These are phyloP conservation scores for Henricia sp. DNA, from an alignment of 53 echinoderm and acorn worm genomes.

Conservation along the genomic window DNA sequence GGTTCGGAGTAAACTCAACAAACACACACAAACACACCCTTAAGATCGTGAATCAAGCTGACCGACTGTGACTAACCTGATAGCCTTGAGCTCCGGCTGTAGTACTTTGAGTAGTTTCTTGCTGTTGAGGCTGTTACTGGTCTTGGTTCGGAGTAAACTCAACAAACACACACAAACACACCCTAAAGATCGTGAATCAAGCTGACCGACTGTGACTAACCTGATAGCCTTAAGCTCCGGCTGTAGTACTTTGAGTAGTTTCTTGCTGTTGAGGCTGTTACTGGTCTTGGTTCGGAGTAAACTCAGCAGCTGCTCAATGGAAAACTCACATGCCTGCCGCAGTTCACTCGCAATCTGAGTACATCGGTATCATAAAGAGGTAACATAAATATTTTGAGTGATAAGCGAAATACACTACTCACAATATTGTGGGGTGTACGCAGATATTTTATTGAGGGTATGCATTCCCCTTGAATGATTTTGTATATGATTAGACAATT, in stretches of 20 bases:
- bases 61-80: slow-evolving; percentile 61
- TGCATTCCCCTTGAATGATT: too few relatives aligned
- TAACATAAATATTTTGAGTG: too few relatives aligned
- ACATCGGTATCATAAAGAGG: too few relatives aligned
- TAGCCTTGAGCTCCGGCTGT: slow-evolving; percentile 59
- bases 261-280: slow-evolving; percentile 67
- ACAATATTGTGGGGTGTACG: too few relatives aligned
- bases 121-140: slow-evolving; percentile 69
- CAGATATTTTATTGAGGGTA: too few relatives aligned
- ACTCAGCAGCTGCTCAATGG: slow-evolving; percentile 80
- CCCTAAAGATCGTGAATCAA: not conserved
- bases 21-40: slow-evolving; percentile 7
- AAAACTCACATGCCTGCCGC: slow-evolving; percentile 74
- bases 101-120: slow-evolving; percentile 70
- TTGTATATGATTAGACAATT: too few relatives aligned
- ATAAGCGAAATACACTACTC: too few relatives aligned
- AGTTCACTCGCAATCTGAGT: slow-evolving; percentile 38
- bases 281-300: slow-evolving; percentile 68
- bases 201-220: slow-evolving; percentile 33
- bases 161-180: slow-evolving; percentile 4
- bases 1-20: slow-evolving; percentile 59
- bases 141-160: slow-evolving; percentile 64
- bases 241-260: slow-evolving; percentile 67
- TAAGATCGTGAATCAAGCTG: not conserved
- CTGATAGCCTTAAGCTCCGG: slow-evolving; percentile 73